These are phyloP conservation scores for Meiosimyza platycephala DNA, from an alignment of 2,888 invertebrate species.

Conservation along the genomic window DNA sequence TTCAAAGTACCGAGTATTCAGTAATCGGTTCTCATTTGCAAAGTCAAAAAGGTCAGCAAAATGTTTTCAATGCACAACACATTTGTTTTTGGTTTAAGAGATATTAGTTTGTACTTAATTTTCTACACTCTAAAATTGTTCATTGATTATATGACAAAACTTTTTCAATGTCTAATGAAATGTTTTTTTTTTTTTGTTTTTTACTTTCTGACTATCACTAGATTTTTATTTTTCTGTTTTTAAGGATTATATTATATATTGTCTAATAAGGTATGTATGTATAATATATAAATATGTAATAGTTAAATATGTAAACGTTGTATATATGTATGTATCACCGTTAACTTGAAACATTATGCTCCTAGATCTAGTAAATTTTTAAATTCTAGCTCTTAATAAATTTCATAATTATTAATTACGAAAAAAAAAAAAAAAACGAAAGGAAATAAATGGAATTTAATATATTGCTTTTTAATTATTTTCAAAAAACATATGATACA, in stretches of 20 bases:
- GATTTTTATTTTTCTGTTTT: not conserved
- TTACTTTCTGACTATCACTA: conserved; percentile 21
- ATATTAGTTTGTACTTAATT: conserved; percentile 34
- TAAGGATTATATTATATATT: not conserved
- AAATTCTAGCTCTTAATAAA: conserved; percentile 5
- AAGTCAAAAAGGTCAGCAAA: too few relatives aligned
- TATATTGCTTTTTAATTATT: not conserved
- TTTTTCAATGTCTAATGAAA: conserved; percentile 26
- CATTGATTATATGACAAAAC: not conserved
- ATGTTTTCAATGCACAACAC: not conserved
- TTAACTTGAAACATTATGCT: conserved; percentile 28
- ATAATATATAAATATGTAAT: conserved; percentile 1
- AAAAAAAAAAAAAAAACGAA: not conserved
- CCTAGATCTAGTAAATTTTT: too few relatives aligned
- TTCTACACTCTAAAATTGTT: conserved; percentile 14
- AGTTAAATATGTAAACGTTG: conserved; percentile 31
- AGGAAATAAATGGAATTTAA: not conserved
- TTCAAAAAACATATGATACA: not conserved
- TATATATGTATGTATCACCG: conserved; percentile 31
- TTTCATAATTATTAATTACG: not conserved
- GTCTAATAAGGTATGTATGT: conserved; percentile 13
- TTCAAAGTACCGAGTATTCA: too few relatives aligned
- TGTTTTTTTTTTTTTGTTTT: conserved; percentile 22
- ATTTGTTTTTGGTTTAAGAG: conserved; percentile 30
- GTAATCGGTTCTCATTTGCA: too few relatives aligned